Evolutionary conservation across 2,113 vertebrate genomes (phyloP).

Genomic region (Speoplatyrhinus poulsoni): DNA sequence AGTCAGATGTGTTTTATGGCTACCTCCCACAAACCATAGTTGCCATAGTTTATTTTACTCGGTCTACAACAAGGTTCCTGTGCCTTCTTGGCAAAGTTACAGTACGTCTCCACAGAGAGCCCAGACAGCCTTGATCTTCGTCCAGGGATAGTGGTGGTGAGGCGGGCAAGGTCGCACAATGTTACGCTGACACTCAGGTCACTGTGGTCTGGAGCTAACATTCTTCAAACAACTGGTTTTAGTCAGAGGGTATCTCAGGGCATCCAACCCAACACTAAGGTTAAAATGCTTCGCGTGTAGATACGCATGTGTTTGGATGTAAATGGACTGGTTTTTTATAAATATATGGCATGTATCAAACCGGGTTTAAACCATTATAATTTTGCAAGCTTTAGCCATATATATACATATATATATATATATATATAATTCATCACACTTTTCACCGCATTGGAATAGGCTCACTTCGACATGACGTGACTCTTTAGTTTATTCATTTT

Average conservation of each 20-base stretch:
- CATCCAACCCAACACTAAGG: slow-evolving; percentile 24
- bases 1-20: slow-evolving; percentile 10
- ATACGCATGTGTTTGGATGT: neutral
- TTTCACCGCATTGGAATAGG: no score
- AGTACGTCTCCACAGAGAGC: slow-evolving; percentile 32
- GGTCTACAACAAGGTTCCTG: slow-evolving; percentile 13
- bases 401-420: no score
- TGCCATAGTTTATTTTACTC: slow-evolving; percentile 20
- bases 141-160: slow-evolving; percentile 47
- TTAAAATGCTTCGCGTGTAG: neutral
- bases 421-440: no score
- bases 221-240: slow-evolving; percentile 59
- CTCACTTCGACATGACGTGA: no score
- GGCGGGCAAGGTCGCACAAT: slow-evolving; percentile 40
- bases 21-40: slow-evolving; percentile 14
- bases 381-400: neutral
- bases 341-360: neutral
- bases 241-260: slow-evolving; percentile 34
- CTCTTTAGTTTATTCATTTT: no score
- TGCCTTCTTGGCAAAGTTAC: slow-evolving; percentile 3
- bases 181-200: slow-evolving; percentile 62
- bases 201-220: slow-evolving; percentile 54
- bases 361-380: neutral
- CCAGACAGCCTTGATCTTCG: slow-evolving; percentile 57
- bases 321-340: no score